Evolutionary conservation across 2,113 vertebrate species (phyloP), one percentile per base, ranked within the genome.

Genomic region (Apistogramma diplotaenia): DNA sequence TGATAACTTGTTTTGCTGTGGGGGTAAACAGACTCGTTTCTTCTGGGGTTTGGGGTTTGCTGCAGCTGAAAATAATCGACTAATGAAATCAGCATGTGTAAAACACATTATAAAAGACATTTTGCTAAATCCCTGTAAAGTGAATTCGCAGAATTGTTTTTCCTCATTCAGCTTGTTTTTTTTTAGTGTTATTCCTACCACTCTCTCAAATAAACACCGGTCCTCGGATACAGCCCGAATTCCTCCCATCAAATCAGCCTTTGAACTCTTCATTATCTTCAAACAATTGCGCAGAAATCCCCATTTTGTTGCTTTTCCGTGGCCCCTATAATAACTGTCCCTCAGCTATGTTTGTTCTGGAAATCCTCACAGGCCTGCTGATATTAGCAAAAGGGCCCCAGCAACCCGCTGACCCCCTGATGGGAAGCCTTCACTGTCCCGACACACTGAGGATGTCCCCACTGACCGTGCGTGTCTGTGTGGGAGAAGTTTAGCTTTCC

Each of bases 241-340:
- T 73, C 67, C 62, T 87, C 51, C 51, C 57, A 54, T 70, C 73
- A 67, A 62, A 65, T 57, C 29, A 31, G n/a, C 79, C 55, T 16
- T 76, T 37, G 51, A 21, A 72, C 65, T 76, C 82, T 81, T 85
- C 43, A 74, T 85, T 27, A 74, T 78, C 78, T 60, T 58, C 74
- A 78, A 76, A 83, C 8, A 5, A 23, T 40, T 27, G 19, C 29
- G 37, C 67, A 60, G 51, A 85, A 82, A 82, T 80, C 62, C 73
- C 70, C 6, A 3, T 59, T 65, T 43, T 85, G 87, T 88, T 86
- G 55, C 85, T 74, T 40, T 65, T 79, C 35, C 19, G 67, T 67
- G 84, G 85, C 87, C 86, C 82, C 85, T 90, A 75, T 10, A 84
- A 91, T 31, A 92, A 93, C 87, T 88, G 83, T 12, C 76, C 85